phyloP scores from a whole-genome alignment of 2,113 vertebrate genomes.

The Porphyrio hochstetteri region DNA sequence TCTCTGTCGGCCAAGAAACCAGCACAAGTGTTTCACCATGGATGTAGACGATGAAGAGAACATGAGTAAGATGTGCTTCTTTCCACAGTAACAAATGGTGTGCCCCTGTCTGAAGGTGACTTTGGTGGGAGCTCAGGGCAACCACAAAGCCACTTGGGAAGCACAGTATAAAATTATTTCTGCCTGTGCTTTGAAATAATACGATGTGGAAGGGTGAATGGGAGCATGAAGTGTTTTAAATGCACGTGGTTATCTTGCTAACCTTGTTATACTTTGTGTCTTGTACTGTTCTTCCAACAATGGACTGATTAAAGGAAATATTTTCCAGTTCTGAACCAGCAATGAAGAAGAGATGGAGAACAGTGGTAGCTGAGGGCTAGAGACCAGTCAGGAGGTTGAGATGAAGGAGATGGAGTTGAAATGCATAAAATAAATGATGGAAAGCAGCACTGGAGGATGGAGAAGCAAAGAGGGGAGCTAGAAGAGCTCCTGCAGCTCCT shows the following conservation, averaged over 20 bases:
- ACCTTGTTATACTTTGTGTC: not conserved
- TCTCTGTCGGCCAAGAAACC: conserved; percentile 77
- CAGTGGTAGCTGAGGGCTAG: not conserved
- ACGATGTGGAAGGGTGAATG: not conserved
- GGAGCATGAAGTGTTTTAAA: not conserved
- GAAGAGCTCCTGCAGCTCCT: not conserved
- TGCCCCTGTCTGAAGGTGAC: not conserved
- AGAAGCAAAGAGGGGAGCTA: not conserved
- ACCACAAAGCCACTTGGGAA: not conserved
- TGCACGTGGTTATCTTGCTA: not conserved
- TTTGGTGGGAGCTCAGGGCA: not conserved
- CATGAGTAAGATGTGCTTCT: conserved; percentile 90
- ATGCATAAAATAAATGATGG: not conserved
- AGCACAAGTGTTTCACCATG: conserved; percentile 83
- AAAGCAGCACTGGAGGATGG: not conserved
- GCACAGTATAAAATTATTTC: not conserved
- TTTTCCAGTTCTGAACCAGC: not conserved
- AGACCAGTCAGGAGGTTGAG: not conserved
- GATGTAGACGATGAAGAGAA: conserved; percentile 95
- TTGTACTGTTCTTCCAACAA: not conserved
- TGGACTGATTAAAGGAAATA: not conserved
- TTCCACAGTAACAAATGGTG: not conserved
- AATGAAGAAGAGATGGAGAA: not conserved
- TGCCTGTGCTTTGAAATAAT: not conserved
- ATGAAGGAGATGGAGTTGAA: not conserved